A percentile compares a stretch with the other conserved stretches of the same genome.
Evolutionary conservation across 2,888 invertebrate genomes (phyloP).

Genomic region (Phaonia tiefii): DNA sequence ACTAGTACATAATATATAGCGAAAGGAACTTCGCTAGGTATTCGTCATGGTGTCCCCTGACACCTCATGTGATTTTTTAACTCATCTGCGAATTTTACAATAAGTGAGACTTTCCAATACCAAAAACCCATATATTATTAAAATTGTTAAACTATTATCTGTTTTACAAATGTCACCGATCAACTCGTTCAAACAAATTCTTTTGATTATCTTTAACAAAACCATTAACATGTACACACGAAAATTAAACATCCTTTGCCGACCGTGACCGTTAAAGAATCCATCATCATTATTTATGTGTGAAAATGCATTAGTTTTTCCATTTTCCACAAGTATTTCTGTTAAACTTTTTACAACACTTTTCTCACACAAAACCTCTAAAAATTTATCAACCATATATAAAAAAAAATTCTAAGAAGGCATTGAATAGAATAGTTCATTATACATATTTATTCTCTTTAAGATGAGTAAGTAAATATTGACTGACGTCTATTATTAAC

Average conservation of each 20-base stretch:
- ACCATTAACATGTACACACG: conserved; percentile 12
- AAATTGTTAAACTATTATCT: too few species aligned
- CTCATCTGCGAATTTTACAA: too few species aligned
- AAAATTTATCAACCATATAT: conserved; percentile 17
- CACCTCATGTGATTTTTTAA: too few species aligned
- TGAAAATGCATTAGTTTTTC: conserved; percentile 21
- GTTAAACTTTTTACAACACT: background rate
- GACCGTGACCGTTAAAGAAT: background rate
- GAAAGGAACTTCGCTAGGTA: too few species aligned
- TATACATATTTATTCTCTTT: background rate
- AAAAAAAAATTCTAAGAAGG: background rate
- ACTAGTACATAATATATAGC: too few species aligned
- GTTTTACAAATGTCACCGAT: too few species aligned
- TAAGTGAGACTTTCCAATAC: too few species aligned
- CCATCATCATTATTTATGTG: conserved; percentile 9
- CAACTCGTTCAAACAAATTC: too few species aligned
- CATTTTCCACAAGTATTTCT: background rate
- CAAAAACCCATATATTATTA: too few species aligned
- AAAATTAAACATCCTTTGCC: conserved; percentile 22
- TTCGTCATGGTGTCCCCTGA: too few species aligned
- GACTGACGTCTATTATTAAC: background rate
- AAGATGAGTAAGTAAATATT: background rate
- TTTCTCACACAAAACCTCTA: conserved; percentile 17
- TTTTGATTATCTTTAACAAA: background rate
- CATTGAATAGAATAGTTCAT: too few species aligned